phyloP scores from a whole-genome alignment of 2,888 invertebrate species.

The Caenorhabditis sp. region DNA sequence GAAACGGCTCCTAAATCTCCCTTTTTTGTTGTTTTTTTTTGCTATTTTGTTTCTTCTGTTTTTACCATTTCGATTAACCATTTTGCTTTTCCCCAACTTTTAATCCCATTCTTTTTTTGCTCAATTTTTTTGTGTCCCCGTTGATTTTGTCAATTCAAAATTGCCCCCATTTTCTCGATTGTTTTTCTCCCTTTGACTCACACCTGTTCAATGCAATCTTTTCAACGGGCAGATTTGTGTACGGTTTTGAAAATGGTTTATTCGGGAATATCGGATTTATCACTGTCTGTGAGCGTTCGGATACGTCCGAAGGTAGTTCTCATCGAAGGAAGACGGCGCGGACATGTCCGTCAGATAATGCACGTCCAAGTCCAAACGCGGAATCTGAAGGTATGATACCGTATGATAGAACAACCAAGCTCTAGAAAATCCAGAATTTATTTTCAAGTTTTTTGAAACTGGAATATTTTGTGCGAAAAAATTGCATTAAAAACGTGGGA shows the following conservation, averaged over 20 bases:
- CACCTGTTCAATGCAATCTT: no score
- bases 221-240: no score
- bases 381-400: conserved; percentile 46
- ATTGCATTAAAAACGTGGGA: no score
- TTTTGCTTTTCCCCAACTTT: not conserved
- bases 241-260: no score
- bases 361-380: conserved; percentile 58
- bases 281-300: conserved; percentile 22
- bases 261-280: not conserved
- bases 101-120: not conserved
- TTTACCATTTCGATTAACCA: not conserved
- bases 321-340: conserved; percentile 61
- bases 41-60: not conserved
- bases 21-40: conserved; percentile 1
- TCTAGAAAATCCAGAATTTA: not conserved
- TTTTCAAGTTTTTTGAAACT: no score
- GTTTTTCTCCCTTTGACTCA: no score
- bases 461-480: no score
- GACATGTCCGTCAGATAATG: conserved; percentile 56
- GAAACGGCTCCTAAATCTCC: not conserved
- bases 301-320: conserved; percentile 59
- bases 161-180: no score
- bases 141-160: no score
- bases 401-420: no score
- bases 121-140: no score